Percentiles rank a stretch among this genome's conserved stretches.
phyloP scores from a whole-genome alignment of 2,888 invertebrate genomes.

The Adelognathus sp. region DNA sequence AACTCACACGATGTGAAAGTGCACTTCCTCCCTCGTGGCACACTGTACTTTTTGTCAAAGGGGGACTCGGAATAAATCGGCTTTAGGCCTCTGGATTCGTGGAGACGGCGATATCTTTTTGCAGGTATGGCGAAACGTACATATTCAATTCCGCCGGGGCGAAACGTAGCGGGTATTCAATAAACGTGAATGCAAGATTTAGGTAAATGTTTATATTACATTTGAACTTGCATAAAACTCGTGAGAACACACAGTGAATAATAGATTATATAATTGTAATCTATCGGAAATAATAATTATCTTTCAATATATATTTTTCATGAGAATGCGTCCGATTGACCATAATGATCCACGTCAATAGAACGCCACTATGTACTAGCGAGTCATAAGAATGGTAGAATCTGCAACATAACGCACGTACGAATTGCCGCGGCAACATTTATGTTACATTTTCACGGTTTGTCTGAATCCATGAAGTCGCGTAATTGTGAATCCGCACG shows the following conservation, averaged over 20 bases:
- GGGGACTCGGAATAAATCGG: no score
- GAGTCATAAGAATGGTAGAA: neutral
- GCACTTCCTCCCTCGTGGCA: no score
- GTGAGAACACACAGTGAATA: conserved; percentile 2
- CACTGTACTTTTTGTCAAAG: no score
- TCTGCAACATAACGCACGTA: neutral
- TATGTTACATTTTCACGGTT: conserved; percentile 26
- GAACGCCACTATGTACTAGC: neutral
- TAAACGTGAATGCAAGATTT: neutral
- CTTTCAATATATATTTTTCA: conserved; percentile 27
- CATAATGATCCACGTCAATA: neutral
- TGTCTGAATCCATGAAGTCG: neutral
- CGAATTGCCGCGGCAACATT: neutral
- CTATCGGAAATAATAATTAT: conserved; percentile 9
- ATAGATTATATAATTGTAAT: conserved; percentile 9
- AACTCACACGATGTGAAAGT: no score
- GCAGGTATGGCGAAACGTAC: no score
- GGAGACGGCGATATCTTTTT: no score
- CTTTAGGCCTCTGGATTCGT: no score
- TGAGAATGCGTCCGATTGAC: conserved; percentile 5
- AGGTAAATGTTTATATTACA: conserved; percentile 30
- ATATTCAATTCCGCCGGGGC: no score
- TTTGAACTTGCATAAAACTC: conserved; percentile 6
- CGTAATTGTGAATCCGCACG: conserved; percentile 5
- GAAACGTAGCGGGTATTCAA: neutral